These are phyloP conservation scores for Zaprionus lineosus DNA, from an alignment of 2,888 invertebrate genomes.

Conservation along the genomic window DNA sequence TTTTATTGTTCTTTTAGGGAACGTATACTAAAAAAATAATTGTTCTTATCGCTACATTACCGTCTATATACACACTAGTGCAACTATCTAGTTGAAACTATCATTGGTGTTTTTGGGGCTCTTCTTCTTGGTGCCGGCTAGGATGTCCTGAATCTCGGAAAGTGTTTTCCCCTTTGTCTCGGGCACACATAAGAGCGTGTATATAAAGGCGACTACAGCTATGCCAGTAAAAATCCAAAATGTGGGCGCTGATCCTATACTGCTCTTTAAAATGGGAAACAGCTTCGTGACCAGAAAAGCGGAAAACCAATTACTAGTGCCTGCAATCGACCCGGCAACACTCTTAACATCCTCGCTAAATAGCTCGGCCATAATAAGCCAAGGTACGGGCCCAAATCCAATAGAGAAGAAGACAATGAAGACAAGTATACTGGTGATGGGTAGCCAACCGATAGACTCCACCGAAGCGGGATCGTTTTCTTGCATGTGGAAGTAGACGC, in stretches of 20 bases:
- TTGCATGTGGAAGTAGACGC: constrained; percentile 86
- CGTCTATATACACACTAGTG: too few relatives aligned
- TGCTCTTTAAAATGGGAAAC: constrained; percentile 84
- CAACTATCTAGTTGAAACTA: not conserved
- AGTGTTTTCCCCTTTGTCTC: constrained; percentile 84
- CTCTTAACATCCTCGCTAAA: constrained; percentile 90
- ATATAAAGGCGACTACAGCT: constrained; percentile 86
- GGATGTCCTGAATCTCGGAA: constrained; percentile 68
- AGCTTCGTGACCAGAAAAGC: constrained; percentile 90
- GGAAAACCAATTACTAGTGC: constrained; percentile 90
- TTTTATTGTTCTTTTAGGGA: too few relatives aligned
- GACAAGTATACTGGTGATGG: constrained; percentile 87
- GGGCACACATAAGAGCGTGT: constrained; percentile 85
- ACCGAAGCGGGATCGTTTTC: constrained; percentile 79
- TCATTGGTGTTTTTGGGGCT: not conserved
- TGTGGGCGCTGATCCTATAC: constrained; percentile 86
- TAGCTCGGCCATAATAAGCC: constrained; percentile 89
- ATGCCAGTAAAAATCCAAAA: constrained; percentile 89
- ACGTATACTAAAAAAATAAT: too few relatives aligned
- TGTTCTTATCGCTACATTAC: too few relatives aligned
- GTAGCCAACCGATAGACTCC: constrained; percentile 87
- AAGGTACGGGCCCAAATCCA: constrained; percentile 92
- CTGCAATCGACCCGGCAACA: constrained; percentile 89
- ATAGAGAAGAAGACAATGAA: constrained; percentile 91
- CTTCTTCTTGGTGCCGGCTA: constrained; percentile 44